Conservation (phyloP, 2,888 invertebrate genomes). For the Xanthorhoe spadicearia region DNA sequence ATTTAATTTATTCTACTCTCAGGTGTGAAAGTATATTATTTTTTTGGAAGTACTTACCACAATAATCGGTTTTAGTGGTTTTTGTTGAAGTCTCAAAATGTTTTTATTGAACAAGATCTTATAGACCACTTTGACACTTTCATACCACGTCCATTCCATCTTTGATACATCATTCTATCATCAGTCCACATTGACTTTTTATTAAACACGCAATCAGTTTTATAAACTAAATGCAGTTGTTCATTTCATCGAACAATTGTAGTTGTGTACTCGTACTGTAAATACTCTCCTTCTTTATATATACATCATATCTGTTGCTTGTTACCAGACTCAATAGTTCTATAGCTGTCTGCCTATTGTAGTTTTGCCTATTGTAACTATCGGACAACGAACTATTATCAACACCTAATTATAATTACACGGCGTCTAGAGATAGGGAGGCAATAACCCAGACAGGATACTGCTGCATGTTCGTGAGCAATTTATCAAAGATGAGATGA, state of each 20-base stretch:
- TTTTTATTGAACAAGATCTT: too few relatives aligned
- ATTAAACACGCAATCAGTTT: too few relatives aligned
- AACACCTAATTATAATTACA: slow-evolving; percentile 23
- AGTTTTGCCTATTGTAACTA: slow-evolving; percentile 23
- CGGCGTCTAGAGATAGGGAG: slow-evolving; percentile 39
- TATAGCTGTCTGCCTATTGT: slow-evolving; percentile 1
- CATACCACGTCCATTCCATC: too few relatives aligned
- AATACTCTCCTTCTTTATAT: not conserved
- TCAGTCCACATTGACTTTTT: too few relatives aligned
- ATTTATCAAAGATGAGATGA: slow-evolving; percentile 4
- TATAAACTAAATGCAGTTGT: not conserved
- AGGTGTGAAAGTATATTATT: too few relatives aligned
- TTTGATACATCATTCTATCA: too few relatives aligned
- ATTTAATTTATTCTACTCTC: too few relatives aligned
- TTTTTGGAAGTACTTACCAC: too few relatives aligned
- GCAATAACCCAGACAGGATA: slow-evolving; percentile 24
- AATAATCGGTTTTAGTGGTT: too few relatives aligned
- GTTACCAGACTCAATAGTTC: not conserved
- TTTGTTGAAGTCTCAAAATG: too few relatives aligned
- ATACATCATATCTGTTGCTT: not conserved
- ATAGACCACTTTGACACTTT: too few relatives aligned
- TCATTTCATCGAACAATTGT: not conserved
- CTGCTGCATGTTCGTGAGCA: slow-evolving; percentile 7
- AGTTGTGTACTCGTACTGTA: too few relatives aligned
- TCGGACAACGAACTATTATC: slow-evolving; percentile 40